phyloP scores from a whole-genome alignment of 2,888 invertebrate genomes.

The Pollenia angustigena region DNA sequence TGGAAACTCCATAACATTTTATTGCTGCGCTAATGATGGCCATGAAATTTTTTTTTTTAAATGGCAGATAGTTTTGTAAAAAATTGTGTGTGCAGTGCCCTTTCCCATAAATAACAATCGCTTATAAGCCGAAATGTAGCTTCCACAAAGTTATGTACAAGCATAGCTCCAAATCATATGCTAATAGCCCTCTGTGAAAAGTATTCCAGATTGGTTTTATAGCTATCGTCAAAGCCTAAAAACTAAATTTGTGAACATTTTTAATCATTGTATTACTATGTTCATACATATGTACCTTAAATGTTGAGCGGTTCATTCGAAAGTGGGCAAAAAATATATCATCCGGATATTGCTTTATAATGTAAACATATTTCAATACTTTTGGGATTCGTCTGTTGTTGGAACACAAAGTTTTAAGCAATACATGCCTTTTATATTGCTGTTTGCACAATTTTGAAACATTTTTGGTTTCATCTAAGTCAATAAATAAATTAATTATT shows the following conservation, averaged over 20 bases:
- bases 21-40: constrained; percentile 19
- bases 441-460: too few species aligned
- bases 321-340: too few species aligned
- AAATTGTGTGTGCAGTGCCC: constrained; percentile 54
- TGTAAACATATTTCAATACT: too few species aligned
- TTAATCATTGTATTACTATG: not conserved
- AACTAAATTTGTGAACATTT: not conserved
- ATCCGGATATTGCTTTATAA: too few species aligned
- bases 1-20: constrained; percentile 30
- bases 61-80: constrained; percentile 35
- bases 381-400: too few species aligned
- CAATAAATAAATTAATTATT: too few species aligned
- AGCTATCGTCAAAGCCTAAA: not conserved
- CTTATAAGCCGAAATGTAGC: constrained; percentile 33
- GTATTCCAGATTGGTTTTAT: not conserved
- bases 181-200: not conserved
- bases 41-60: not conserved
- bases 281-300: too few species aligned
- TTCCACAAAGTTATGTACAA: constrained; percentile 26
- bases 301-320: too few species aligned
- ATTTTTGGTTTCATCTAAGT: too few species aligned
- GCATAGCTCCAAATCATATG: constrained; percentile 9
- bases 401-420: too few species aligned
- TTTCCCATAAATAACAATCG: constrained; percentile 48
- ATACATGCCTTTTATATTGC: too few species aligned